Evolutionary conservation across 2,888 invertebrate species (phyloP).

Genomic region (Lasioglossum figueresi): DNA sequence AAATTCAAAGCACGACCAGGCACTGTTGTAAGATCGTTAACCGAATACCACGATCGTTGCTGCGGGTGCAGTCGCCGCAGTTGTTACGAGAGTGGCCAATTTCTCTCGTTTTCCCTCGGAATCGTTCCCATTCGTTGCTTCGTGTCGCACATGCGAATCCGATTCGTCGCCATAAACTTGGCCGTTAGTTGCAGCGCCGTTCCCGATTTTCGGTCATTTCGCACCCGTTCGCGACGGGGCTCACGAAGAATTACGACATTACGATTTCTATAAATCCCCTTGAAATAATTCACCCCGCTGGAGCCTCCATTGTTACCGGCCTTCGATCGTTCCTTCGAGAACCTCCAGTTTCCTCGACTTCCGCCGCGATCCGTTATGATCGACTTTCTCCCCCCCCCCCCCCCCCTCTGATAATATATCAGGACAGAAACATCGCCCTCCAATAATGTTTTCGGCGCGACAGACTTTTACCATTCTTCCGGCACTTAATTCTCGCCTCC

Average conservation of each 20-base stretch:
- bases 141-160: slow-evolving; percentile 48
- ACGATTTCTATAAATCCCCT: slow-evolving; percentile 39
- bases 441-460: neutral
- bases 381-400: neutral
- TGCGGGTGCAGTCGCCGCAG: slow-evolving; percentile 37
- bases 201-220: slow-evolving; percentile 45
- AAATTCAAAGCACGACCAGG: slow-evolving; percentile 69
- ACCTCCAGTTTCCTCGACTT: neutral
- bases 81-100: slow-evolving; percentile 50
- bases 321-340: slow-evolving; percentile 23
- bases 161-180: slow-evolving; percentile 55
- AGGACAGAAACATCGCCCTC: neutral
- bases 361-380: neutral
- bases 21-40: slow-evolving; percentile 73
- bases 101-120: slow-evolving; percentile 58
- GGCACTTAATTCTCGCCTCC: neutral
- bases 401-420: neutral
- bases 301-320: slow-evolving; percentile 4
- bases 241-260: slow-evolving; percentile 28
- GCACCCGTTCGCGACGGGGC: neutral
- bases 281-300: slow-evolving; percentile 30
- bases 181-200: slow-evolving; percentile 41
- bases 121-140: slow-evolving; percentile 53
- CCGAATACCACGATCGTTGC: slow-evolving; percentile 66
- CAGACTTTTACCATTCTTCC: neutral